These are phyloP conservation scores for Idaea biselata DNA, from an alignment of 2,888 invertebrate species.

Conservation along the genomic window DNA sequence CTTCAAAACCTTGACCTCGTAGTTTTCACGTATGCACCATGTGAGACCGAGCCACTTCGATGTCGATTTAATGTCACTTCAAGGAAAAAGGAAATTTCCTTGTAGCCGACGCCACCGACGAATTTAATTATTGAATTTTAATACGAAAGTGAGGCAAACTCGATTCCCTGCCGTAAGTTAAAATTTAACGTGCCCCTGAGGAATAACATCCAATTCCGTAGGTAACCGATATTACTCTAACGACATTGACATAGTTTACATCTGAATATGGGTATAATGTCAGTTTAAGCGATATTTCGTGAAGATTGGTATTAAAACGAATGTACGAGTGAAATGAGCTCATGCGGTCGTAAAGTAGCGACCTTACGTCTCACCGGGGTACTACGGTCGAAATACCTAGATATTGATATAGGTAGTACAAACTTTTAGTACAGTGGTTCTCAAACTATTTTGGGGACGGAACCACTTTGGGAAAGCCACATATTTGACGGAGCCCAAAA, in stretches of 20 bases:
- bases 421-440: no score
- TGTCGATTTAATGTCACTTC: conserved; percentile 21
- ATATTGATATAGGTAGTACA: background rate
- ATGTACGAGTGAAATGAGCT: conserved; percentile 7
- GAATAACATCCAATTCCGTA: conserved; percentile 10
- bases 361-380: background rate
- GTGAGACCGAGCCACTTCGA: no score
- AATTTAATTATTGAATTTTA: conserved; percentile 26
- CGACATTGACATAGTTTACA: conserved; percentile 17
- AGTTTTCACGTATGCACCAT: conserved; percentile 14
- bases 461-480: no score
- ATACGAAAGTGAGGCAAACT: conserved; percentile 17
- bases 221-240: conserved; percentile 14
- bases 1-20: conserved; percentile 25
- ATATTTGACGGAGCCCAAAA: no score
- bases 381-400: background rate
- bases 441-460: no score
- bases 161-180: conserved; percentile 13
- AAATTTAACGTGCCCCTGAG: conserved; percentile 2
- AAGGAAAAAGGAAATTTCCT: conserved; percentile 24
- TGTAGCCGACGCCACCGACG: conserved; percentile 14
- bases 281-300: conserved; percentile 16
- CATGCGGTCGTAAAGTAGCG: background rate
- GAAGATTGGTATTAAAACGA: conserved; percentile 20
- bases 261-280: conserved; percentile 13